Evolutionary conservation across 1,140 invertebrate species (phyloP).

Genomic region (Trigoniulus corallinus): DNA sequence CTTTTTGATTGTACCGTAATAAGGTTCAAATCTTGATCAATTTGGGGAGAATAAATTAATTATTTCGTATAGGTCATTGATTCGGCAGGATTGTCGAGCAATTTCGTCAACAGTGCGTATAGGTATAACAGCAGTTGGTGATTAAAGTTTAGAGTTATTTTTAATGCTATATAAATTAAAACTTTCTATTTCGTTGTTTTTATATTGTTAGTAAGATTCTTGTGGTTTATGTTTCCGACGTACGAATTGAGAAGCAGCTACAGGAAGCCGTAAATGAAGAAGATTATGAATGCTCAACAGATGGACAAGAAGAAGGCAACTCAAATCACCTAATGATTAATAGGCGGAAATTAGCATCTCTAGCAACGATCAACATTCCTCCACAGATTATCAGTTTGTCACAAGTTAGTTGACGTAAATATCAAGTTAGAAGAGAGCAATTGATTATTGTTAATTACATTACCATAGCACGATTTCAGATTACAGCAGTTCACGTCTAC

Average conservation of each 20-base stretch:
- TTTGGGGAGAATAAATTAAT: constrained; percentile 3
- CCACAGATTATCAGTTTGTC: constrained; percentile 60
- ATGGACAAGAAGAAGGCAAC: not conserved
- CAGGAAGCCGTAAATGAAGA: constrained; percentile 39
- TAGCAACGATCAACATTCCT: constrained; percentile 39
- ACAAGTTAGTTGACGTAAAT: constrained; percentile 42
- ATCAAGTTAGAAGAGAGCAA: not conserved
- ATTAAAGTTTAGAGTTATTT: too few relatives aligned
- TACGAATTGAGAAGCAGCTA: constrained; percentile 48
- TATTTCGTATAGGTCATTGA: constrained; percentile 52
- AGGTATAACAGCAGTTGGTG: too few relatives aligned
- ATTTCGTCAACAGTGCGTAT: constrained; percentile 65
- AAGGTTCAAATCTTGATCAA: constrained; percentile 1
- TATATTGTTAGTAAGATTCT: constrained; percentile 62
- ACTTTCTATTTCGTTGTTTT: too few relatives aligned
- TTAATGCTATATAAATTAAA: too few relatives aligned
- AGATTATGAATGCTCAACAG: constrained; percentile 23
- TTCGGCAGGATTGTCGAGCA: constrained; percentile 67
- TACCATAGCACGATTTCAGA: not conserved
- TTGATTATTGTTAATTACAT: not conserved
- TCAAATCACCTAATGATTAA: constrained; percentile 15
- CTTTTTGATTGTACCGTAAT: constrained; percentile 4
- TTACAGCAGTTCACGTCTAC: constrained; percentile 49
- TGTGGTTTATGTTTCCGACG: constrained; percentile 62
- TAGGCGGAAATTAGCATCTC: constrained; percentile 8